Evolutionary conservation across 2,113 vertebrate species (phyloP), one percentile per base, ranked within the genome.

Genomic region (Phalacrocorax carbo): DNA sequence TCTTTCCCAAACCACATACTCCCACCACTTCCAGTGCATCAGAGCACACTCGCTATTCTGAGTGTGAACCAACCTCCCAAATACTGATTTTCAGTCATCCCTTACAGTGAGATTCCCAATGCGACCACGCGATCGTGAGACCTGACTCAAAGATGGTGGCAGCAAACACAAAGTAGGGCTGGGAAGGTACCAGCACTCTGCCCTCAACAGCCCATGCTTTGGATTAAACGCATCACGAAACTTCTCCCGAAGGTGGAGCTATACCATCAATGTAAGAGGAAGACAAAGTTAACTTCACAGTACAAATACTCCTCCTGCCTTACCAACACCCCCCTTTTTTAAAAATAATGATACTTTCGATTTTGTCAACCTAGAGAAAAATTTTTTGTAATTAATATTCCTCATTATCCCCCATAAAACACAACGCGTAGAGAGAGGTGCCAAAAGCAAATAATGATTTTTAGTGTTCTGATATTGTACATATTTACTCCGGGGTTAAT

Each of bases 171-270:
- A 44, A 48, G 54, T 2, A 34, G 29, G 62, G 48, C 55, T 89
- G 42, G 42, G 55, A 82, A 70, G 49, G 29, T 14, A 92, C 3
- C 34, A 20, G n/a, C 51, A 84, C 29, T 51, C 64, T 52, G 70
- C 48, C 57, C 65, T 68, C 52, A 32, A 80, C 38, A 92, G 79
- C 66, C 15, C 40, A 16, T 8, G 5, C 10, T 70, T 77, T 17
- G 55, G 60, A 83, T 51, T 34, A 75, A 92, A 84, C 0, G 18
- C 80, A 82, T 38, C n/a, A 18, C 0, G 1, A 34, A 60, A 57
- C n/a, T 94, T 93, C 91, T 96, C 95, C 93, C 70, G 30, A 96
- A 97, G 95, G 84, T 95, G 94, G 95, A 97, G 96, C 95, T 96
- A 52, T 91, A 76, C 44, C 81, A 85, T 87, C 73, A 85, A 5